Evolutionary conservation across 1,140 invertebrate species (phyloP), one percentile per base, ranked within the genome.

Genomic region (Nylanderia fulva): DNA sequence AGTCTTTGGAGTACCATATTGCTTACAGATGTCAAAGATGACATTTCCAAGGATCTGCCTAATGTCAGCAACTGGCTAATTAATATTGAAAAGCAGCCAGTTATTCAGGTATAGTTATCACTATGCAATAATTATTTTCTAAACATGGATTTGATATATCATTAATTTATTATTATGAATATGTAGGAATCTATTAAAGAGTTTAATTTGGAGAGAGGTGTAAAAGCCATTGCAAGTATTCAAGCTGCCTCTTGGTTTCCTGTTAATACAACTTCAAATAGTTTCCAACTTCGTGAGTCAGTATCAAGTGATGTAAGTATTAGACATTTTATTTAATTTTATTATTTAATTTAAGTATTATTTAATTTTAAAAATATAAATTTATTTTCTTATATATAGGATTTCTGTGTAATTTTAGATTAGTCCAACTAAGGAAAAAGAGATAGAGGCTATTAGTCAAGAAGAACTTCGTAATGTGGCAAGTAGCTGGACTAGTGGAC

Each of bases 1-100:
- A 96, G 95, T 33, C 82, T 97, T 8, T 97, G 96, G 93, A 96
- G 96, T 8, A 91, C 97, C 2, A 85, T 94, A 82, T 92, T 92
- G 72, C 92, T 94, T 86, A 91, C 91, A 9, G 93, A 93, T 71
- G 84, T 95, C 24, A 88, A 87, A 11, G 94, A 95, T 77, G 91
- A 94, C 86, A 91, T 95, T 80, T 89, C 92, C 9, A 95, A 94
- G 86, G 90, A 95, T 60, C 95, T 93, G 68, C 76, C 91, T 4
- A 93, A 94, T 84, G 45, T 96, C 39, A 83, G 88, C 0, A 93
- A 94, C 58, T 96, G 97, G 94, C 87, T 96, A 56, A 90, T 93
- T 54, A 94, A 95, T 88, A 91, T 96, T 0, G 93, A 96, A 75
- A 90, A 92, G 18, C 85, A 95, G 33, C 92, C 94, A 85, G 90